These are phyloP conservation scores for Pterocles gutturalis DNA, from an alignment of 2,113 vertebrate genomes.

Conservation along the genomic window DNA sequence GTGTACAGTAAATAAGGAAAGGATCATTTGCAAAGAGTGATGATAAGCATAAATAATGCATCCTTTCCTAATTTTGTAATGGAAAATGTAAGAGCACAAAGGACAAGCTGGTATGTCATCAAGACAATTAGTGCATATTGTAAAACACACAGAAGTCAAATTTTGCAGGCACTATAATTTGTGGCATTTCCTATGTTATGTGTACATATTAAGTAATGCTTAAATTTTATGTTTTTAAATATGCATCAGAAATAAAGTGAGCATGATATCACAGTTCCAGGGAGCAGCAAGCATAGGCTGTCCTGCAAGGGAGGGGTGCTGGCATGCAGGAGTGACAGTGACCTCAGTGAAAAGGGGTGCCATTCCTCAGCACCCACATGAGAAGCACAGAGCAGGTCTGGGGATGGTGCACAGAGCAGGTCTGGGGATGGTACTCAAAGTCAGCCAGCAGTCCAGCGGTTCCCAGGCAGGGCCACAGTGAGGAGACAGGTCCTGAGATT, in stretches of 20 bases:
- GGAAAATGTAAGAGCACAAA: neutral
- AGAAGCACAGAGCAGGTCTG: neutral
- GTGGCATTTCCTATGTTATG: neutral
- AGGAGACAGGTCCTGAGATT: neutral
- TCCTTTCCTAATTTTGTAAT: neutral
- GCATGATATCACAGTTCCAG: accelerated
- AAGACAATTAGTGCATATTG: neutral
- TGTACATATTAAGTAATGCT: neutral
- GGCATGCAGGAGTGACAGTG: neutral
- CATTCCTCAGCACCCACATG: neutral
- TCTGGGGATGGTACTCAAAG: neutral
- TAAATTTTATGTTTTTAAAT: neutral
- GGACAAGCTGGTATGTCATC: neutral
- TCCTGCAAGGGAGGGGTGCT: neutral
- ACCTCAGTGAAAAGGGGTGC: neutral
- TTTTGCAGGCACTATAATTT: neutral
- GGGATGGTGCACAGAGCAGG: too few species aligned
- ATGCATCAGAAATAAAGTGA: neutral
- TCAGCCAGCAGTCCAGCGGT: neutral
- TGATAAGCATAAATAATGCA: neutral
- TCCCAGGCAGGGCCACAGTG: neutral
- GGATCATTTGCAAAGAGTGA: neutral
- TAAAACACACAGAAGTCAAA: neutral
- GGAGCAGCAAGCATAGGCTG: neutral
- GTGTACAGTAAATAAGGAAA: neutral